phyloP scores from a whole-genome alignment of 2,113 vertebrate genomes.

The Ibidorhyncha struthersii region DNA sequence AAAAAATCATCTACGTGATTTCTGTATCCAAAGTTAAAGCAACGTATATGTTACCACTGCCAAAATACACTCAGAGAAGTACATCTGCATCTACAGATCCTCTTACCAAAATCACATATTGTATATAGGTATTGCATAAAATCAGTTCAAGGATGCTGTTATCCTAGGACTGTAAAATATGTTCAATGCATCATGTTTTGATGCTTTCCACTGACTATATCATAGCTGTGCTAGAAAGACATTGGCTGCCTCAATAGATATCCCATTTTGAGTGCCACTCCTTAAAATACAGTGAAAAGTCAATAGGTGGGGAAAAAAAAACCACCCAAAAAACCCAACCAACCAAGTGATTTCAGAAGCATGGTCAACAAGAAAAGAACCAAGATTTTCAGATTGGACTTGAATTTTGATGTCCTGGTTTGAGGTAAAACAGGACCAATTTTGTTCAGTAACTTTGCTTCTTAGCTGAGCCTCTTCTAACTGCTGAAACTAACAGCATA shows the following conservation, averaged over 20 bases:
- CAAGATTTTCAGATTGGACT: background rate
- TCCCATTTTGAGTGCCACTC: background rate
- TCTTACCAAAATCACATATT: background rate
- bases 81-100: background rate
- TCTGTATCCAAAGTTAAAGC: background rate
- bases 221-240: background rate
- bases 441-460: too few relatives aligned
- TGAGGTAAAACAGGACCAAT: too few relatives aligned
- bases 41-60: background rate
- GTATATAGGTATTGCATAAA: background rate
- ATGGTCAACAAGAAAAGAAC: background rate
- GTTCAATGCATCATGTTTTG: conserved; percentile 6
- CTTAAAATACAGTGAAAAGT: background rate
- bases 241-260: background rate
- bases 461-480: too few relatives aligned
- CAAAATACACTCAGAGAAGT: background rate
- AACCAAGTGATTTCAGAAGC: background rate
- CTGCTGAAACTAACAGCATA: too few relatives aligned
- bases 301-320: background rate
- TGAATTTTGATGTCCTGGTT: too few relatives aligned
- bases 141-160: background rate
- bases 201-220: conserved; percentile 11
- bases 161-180: background rate
- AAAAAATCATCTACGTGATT: background rate
- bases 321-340: background rate